Evolutionary conservation across 1,140 invertebrate genomes (phyloP).

Genomic region (Lasioglossum albipes): DNA sequence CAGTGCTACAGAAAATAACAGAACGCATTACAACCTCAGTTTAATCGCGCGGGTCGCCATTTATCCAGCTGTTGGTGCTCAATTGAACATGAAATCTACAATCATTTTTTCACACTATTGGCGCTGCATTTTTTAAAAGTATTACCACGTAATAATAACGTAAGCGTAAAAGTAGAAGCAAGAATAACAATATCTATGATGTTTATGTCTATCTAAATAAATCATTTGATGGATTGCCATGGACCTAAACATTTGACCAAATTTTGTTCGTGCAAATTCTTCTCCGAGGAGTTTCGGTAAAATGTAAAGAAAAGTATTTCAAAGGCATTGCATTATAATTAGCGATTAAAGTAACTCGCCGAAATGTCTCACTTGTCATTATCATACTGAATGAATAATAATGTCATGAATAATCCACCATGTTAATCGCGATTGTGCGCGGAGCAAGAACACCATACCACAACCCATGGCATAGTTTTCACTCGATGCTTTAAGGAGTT

Average conservation of each 20-base stretch:
- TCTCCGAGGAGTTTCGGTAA: no score
- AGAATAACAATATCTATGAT: no score
- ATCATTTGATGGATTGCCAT: not conserved
- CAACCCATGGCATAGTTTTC: not conserved
- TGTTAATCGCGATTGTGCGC: not conserved
- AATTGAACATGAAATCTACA: conserved; percentile 3
- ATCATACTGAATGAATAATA: not conserved
- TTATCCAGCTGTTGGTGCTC: conserved; percentile 23
- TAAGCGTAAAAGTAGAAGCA: no score
- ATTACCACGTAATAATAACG: no score
- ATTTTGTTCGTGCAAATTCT: not conserved
- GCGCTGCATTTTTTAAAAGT: no score
- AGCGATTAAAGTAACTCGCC: no score
- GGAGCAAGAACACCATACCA: conserved; percentile 1
- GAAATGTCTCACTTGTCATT: not conserved
- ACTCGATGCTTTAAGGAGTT: not conserved
- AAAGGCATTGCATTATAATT: no score
- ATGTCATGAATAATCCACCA: not conserved
- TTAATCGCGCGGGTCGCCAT: conserved; percentile 29
- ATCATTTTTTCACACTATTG: not conserved
- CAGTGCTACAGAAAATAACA: conserved; percentile 12
- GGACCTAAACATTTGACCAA: no score
- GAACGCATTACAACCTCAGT: conserved; percentile 7
- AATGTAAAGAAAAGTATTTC: no score
- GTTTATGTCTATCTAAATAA: not conserved